Conservation (phyloP, 2,113 vertebrate genomes). For the Xiphophorus couchianus region DNA sequence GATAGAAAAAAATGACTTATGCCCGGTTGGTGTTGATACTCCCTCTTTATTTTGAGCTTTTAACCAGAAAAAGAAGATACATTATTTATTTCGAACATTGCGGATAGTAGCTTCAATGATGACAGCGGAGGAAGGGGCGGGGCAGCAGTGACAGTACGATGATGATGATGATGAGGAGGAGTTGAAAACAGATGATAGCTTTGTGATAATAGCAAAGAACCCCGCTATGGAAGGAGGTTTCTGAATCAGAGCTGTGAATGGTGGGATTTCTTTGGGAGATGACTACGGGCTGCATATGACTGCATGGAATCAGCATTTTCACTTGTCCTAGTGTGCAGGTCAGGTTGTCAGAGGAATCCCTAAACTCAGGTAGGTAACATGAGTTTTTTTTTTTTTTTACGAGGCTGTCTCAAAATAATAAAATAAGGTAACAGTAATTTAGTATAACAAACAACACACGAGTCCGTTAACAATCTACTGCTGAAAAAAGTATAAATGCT, state of each 20-base stretch:
- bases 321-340: slow-evolving; percentile 49
- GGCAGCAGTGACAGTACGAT: slow-evolving; percentile 3
- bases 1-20: too few relatives aligned
- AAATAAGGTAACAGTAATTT: neutral
- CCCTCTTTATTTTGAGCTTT: too few relatives aligned
- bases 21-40: too few relatives aligned
- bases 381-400: slow-evolving; percentile 4
- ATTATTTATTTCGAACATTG: too few relatives aligned
- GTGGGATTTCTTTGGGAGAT: slow-evolving; percentile 10
- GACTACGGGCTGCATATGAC: slow-evolving; percentile 10
- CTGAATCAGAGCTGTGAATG: neutral
- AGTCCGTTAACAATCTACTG: neutral
- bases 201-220: neutral
- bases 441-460: neutral
- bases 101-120: neutral
- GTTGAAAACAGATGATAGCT: slow-evolving; percentile 29
- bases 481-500: accelerated
- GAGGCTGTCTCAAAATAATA: neutral
- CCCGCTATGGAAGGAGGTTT: slow-evolving; percentile 18
- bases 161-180: slow-evolving; percentile 15
- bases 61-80: too few relatives aligned
- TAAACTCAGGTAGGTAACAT: slow-evolving; percentile 74
- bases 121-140: slow-evolving; percentile 20
- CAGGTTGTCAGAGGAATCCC: slow-evolving; percentile 67
- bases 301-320: slow-evolving; percentile 20